Evolutionary conservation across 2,797 vertebrate species (phyloP).

Genomic region (Aldrovandia affinis): DNA sequence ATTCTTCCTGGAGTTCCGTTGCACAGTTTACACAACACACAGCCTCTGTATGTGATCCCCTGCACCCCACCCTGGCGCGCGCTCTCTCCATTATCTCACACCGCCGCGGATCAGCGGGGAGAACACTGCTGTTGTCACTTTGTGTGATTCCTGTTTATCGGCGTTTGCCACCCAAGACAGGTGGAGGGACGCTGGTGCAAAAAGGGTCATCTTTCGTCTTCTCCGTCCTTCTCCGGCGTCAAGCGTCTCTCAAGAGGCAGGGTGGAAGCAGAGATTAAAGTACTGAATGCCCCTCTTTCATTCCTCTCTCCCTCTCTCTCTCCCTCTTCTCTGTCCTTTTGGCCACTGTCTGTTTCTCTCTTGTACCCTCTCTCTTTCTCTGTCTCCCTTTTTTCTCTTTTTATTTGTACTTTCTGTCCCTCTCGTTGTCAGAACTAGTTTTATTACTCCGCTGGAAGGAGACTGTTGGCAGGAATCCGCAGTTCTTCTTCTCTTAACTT

Average conservation of each 20-base stretch:
- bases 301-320: neutral
- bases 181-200: neutral
- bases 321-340: neutral
- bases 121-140: neutral
- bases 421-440: constrained; percentile 5
- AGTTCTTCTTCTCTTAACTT: neutral
- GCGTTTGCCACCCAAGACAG: neutral
- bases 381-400: neutral
- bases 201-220: neutral
- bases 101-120: neutral
- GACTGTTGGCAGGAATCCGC: neutral
- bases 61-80: neutral
- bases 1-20: constrained; percentile 27
- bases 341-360: too few species aligned
- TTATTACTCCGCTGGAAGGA: constrained; percentile 2
- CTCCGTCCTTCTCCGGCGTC: neutral
- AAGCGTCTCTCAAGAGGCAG: neutral
- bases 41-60: neutral
- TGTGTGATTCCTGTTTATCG: neutral
- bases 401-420: neutral
- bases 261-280: neutral
- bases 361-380: too few species aligned
- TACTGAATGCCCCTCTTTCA: neutral
- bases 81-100: neutral
- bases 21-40: constrained; percentile 12